A percentile compares a stretch with the other conserved stretches of the same genome.
These are phyloP conservation scores for Pachliopta kotzebuea DNA, from an alignment of 2,888 invertebrate species.

Conservation along the genomic window DNA sequence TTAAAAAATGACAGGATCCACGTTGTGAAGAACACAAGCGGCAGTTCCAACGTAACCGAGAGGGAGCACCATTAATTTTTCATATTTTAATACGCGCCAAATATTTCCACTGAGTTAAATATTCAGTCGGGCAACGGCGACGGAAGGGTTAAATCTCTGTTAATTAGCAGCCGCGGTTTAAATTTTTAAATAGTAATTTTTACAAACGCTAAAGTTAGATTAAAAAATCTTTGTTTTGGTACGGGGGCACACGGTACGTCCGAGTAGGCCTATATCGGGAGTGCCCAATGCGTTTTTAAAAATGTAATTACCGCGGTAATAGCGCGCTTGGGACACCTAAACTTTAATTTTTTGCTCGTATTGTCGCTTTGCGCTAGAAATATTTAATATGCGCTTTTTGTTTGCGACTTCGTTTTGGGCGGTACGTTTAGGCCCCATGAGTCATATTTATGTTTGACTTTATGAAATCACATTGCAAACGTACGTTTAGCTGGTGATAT, in stretches of 20 bases:
- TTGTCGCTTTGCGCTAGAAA: slow-evolving; percentile 62
- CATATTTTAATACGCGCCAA: slow-evolving; percentile 79
- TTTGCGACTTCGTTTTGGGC: slow-evolving; percentile 50
- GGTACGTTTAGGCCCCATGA: slow-evolving; percentile 41
- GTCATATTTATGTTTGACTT: slow-evolving; percentile 54
- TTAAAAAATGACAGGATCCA: slow-evolving; percentile 5
- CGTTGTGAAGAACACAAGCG: slow-evolving; percentile 7
- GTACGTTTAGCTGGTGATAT: slow-evolving; percentile 37
- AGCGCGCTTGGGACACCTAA: slow-evolving; percentile 68
- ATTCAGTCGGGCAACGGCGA: slow-evolving; percentile 73
- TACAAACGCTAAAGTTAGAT: slow-evolving; percentile 81
- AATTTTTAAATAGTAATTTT: slow-evolving; percentile 81
- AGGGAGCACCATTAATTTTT: slow-evolving; percentile 70
- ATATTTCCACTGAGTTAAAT: slow-evolving; percentile 77
- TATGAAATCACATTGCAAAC: slow-evolving; percentile 48
- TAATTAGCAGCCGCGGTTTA: slow-evolving; percentile 73
- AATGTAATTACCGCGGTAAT: slow-evolving; percentile 68
- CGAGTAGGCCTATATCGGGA: slow-evolving; percentile 73
- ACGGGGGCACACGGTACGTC: slow-evolving; percentile 44
- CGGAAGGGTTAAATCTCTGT: slow-evolving; percentile 80
- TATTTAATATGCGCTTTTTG: slow-evolving; percentile 72
- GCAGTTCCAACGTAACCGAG: slow-evolving; percentile 32
- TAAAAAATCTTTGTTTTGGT: slow-evolving; percentile 74
- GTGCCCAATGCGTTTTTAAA: slow-evolving; percentile 70
- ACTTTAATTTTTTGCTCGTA: slow-evolving; percentile 66